Evolutionary conservation across 53 echinoderm and acorn worm genomes (phyloP), one percentile per base, ranked within the genome.

Genomic region (Holothuria leucospilota): DNA sequence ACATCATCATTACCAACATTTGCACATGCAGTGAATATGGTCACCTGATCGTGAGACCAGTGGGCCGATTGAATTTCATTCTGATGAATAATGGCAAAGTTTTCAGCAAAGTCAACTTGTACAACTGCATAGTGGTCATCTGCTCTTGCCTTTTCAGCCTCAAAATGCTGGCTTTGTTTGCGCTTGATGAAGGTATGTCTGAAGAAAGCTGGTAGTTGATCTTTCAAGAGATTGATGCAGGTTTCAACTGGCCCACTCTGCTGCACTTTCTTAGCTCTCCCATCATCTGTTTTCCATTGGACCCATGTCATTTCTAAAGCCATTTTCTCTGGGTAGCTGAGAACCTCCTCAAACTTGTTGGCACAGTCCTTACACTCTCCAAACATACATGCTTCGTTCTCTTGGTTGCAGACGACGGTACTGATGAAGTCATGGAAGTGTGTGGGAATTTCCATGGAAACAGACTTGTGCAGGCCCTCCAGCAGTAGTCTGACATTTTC

Each of bases 51-150:
- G 20, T 93, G 90, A 38, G 51, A 25, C 90, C 93, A 93, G 28
- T 93, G 90, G 2, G 51, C 93, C 89, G 87, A 89, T 56, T 93
- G 90, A 0, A 87, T 87, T 64, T 93, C 87, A 66, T 84, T 13
- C 77, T 93, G 90, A 3, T 84, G 71, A 21, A 84, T 10, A 16
- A 86, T 86, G 3, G 89, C 58, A 49, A 67, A 89, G 65, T 92
- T 93, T 49, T 93, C 90, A 2, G 90, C 68, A 78, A 87, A 93
- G 65, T 93, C 93, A 18, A 93, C 84, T 39, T 87, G 84, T 0
- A 92, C 41, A 15, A 92, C 84, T 10, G 69, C 64, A 60, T 59
- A 16, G 13, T 77, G 1, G 13, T 53, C 61, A 39, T 64, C 53
- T 1, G 53, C 80, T 60, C 62, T 79, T 6, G 65, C 30, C n/a